Base-by-base conservation (phyloP, 2,888 invertebrate species). In the Melinopterus prodromus region DNA sequence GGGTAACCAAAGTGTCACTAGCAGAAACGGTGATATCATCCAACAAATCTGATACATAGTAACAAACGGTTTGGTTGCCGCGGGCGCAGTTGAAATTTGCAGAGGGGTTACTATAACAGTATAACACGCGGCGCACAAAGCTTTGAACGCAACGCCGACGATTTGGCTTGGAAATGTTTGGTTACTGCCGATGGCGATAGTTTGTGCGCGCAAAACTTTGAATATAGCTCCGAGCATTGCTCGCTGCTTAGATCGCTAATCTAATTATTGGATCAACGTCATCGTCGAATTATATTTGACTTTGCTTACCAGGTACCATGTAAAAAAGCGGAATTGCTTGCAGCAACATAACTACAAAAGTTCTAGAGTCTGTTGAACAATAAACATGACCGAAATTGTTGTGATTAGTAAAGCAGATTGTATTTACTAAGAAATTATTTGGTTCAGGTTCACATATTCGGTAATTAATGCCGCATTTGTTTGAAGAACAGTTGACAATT, bases 1-100 rank as follows among this genome's bases (percentile, higher is more conserved):
- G 88, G 88, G 88, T 88, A 88, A 87, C 87, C 85, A 87, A 86
- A 85, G 86, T 89, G 89, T 89, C 89, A 89, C 88, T 88, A 87
- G 86, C 89, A 89, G 87, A 82, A 79, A 81, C 80, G 80, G 16
- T 14, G 16, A 26, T 76, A 76, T 77, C 78, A 79, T 77, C 83
- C 82, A 83, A 83, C 84, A 83, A 83, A 86, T 85, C 86, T 86
- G 88, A 86, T 87, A 88, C 87, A 85, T 81, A 86, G 87, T 88
- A 85, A 86, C 87, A 86, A 86, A 87, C 86, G 84, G 82, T 78
- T 76, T 70, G 70, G 69, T 78, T 16, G 78, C 79, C 79, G 15
- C 12, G 15, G 77, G 79, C 78, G 78, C 78, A 75, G 53, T 53
- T 53, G 53, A 53, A 53, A 9, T 53, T 53, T 53, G 53, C 53